Evolutionary conservation across 2,888 invertebrate species (phyloP), one percentile per base, ranked within the genome.

Genomic region (Zaprionus obscuricornis): DNA sequence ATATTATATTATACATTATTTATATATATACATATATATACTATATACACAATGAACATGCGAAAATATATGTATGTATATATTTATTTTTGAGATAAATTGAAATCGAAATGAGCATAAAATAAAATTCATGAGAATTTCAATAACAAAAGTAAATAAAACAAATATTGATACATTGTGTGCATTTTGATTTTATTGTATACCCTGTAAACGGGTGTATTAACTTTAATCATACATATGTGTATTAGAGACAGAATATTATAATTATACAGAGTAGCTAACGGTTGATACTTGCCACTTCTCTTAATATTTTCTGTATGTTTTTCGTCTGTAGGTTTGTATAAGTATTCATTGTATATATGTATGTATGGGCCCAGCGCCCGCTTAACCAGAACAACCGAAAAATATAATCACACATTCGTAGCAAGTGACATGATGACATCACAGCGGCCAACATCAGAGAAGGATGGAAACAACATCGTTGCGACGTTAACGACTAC

Each of bases 121-220:
- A 60, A 66, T 17, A 22, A n/a, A 49, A 56, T 66, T 66, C 66
- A 66, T 39, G 39, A 43, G 55, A 69, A 69, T 66, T 71, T 52
- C 56, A 66, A 66, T 60, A 69, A 50, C 49, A 69, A 62, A 65
- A 66, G 77, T 73, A 81, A 71, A 66, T 66, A 59, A 51, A 73
- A 52, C 31, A 66, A 69, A 81, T 77, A 74, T 63, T 77, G 54
- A 75, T 77, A 77, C 57, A 72, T 45, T 20, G 10, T 14, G 29
- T 42, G 49, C 5, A 3, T 16, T 47, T n/a, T n/a, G n/a, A n/a
- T n/a, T n/a, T n/a, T n/a, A n/a, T n/a, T n/a, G n/a, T n/a, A n/a
- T n/a, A n/a, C n/a, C n/a, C 24, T 45, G 22, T 24, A 22, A n/a
- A 29, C 5, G 31, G 3, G 8, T 31, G 24, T 20, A 3, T 31